Base-by-base conservation (phyloP, 1,140 invertebrate species). In the Dreissena rostriformis region DNA sequence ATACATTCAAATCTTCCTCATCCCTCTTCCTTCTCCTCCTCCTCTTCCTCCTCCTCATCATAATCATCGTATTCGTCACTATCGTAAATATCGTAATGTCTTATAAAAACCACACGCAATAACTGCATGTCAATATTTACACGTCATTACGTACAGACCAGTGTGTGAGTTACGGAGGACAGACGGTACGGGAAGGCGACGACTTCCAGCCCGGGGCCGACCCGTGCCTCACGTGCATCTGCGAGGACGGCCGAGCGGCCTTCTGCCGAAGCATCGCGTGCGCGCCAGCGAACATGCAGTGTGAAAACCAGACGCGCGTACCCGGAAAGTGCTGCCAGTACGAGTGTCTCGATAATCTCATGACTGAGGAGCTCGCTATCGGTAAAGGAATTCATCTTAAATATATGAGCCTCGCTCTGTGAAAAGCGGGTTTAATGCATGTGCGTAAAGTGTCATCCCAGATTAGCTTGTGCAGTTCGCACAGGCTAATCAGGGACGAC, bases 221-320 rank as follows among this genome's bases (percentile, higher is more conserved):
- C 55, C 24, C 53, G 28, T 76, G 74, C 29, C 12, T 26, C 29
- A 76, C 57, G 17, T 76, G 74, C 55, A 76, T 49, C n/a, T 76
- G 74, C 52, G 7, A 7, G n/a, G 14, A 65, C 26, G 74, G 74
- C 7, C 17, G 24, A 15, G 19, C 74, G 12, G 17, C 15, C 1
- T 22, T 52, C n/a, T 73, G 70, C 52, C 22, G 70, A 5, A 73
- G 70, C 52, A 73, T 73, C 11, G 51, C 49, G 0, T 73, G 70
- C 49, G n/a, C 17, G 22, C 39, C 39, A 10, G 22, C 70, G 5
- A 19, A 19, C 10, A 53, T 53, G 51, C 11, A 19, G 26, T 73
- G 70, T n/a, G 14, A 11, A 52, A 17, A 73, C 70, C 49, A 10
- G n/a, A 53, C 12, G 19, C 70, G 14, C 10, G 70, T 73, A 53